phyloP scores from a whole-genome alignment of 2,888 invertebrate species.

The Marasmarcha lunaedactyla region DNA sequence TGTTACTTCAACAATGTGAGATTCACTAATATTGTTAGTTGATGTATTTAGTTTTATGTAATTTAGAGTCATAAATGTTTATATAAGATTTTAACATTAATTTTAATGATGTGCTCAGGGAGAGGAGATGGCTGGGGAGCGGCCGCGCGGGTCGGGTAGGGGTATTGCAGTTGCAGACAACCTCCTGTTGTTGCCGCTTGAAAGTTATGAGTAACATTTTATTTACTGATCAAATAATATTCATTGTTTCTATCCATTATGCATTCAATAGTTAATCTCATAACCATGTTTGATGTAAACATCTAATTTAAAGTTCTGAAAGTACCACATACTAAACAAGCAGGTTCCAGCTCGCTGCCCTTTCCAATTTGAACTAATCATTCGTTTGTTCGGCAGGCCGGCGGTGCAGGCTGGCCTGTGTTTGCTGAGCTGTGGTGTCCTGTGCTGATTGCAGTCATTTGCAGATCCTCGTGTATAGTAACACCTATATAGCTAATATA shows the following conservation, averaged over 20 bases:
- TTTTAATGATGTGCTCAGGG: slow-evolving; percentile 64
- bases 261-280: not conserved
- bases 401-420: slow-evolving; percentile 68
- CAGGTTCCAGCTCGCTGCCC: no score
- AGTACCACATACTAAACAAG: no score
- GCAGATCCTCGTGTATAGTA: slow-evolving; percentile 41
- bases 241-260: not conserved
- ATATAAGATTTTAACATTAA: slow-evolving; percentile 40
- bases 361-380: slow-evolving; percentile 32
- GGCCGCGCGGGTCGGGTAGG: slow-evolving; percentile 50
- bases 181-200: slow-evolving; percentile 66
- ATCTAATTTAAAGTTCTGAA: no score
- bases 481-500: slow-evolving; percentile 39
- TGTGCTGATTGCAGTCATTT: slow-evolving; percentile 64
- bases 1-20: no score
- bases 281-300: not conserved
- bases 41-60: not conserved
- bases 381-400: slow-evolving; percentile 68
- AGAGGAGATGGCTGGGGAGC: slow-evolving; percentile 60
- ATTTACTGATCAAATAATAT: slow-evolving; percentile 18
- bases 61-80: not conserved
- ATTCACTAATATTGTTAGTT: not conserved
- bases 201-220: slow-evolving; percentile 69
- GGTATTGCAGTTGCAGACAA: slow-evolving; percentile 65
- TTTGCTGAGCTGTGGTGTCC: slow-evolving; percentile 58